Evolutionary conservation across 2,888 invertebrate species (phyloP).

Genomic region (Escarpia spicata): DNA sequence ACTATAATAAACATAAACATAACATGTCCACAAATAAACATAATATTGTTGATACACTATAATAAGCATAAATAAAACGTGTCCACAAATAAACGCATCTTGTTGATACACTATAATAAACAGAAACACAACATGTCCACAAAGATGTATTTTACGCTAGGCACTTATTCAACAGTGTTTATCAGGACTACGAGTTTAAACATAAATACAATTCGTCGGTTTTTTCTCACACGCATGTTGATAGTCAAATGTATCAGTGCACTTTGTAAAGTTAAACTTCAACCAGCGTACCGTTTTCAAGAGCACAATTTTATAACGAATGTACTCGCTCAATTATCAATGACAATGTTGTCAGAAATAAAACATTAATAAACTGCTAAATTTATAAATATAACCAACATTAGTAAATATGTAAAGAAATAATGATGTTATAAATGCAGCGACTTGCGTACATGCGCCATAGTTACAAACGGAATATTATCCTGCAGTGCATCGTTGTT

Average conservation of each 20-base stretch:
- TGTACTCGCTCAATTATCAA: too few relatives aligned
- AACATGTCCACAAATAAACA: too few relatives aligned
- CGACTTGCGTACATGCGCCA: not conserved
- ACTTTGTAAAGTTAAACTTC: not conserved
- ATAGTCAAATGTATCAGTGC: not conserved
- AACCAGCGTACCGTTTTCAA: not conserved
- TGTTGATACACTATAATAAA: too few relatives aligned
- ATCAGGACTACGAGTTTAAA: not conserved
- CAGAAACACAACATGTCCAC: not conserved
- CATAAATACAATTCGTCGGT: not conserved
- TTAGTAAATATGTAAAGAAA: not conserved
- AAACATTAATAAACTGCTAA: not conserved
- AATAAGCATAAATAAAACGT: too few relatives aligned
- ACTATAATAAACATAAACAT: too few relatives aligned
- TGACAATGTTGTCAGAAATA: too few relatives aligned
- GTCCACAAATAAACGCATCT: too few relatives aligned
- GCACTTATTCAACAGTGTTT: not conserved
- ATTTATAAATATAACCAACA: not conserved
- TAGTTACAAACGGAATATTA: not conserved
- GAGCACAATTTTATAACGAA: not conserved
- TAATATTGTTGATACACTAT: too few relatives aligned
- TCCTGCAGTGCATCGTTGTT: not conserved
- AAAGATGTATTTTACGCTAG: not conserved
- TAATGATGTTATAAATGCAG: not conserved
- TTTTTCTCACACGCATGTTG: not conserved